Evolutionary conservation across 1,140 invertebrate genomes (phyloP).

Genomic region (Ceratoteleas bidentatus): DNA sequence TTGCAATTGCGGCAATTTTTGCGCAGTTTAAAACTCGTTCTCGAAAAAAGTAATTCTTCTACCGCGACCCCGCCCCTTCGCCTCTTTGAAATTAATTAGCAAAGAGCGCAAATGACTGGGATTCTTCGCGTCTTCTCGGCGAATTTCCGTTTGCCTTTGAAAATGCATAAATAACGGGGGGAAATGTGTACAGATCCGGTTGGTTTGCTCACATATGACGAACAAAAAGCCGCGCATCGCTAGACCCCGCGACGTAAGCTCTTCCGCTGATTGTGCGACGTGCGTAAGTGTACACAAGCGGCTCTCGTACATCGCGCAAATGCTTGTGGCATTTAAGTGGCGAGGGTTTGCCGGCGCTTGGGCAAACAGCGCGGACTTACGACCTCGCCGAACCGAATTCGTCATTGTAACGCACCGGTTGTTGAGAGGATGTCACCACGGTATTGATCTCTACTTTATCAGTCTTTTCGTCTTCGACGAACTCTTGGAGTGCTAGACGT

Average conservation of each 20-base stretch:
- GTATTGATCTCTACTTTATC: too few species aligned
- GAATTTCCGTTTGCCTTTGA: neutral
- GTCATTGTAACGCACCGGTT: slow-evolving; percentile 24
- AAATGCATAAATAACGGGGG: slow-evolving; percentile 5
- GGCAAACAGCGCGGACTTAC: slow-evolving; percentile 27
- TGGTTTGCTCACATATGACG: slow-evolving; percentile 15
- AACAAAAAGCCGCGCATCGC: slow-evolving; percentile 17
- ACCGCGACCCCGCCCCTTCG: too few species aligned
- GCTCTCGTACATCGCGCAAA: slow-evolving; percentile 23
- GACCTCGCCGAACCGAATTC: slow-evolving; percentile 16
- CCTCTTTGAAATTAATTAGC: too few species aligned
- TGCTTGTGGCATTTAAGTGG: slow-evolving; percentile 31
- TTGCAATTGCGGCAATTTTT: too few species aligned
- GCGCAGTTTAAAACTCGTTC: too few species aligned
- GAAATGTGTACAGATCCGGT: slow-evolving; percentile 6
- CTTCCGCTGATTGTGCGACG: slow-evolving; percentile 28
- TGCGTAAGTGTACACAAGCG: slow-evolving; percentile 33
- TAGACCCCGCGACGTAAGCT: slow-evolving; percentile 22
- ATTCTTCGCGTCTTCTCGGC: neutral
- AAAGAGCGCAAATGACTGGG: too few species aligned
- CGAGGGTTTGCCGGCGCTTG: slow-evolving; percentile 18
- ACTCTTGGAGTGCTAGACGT: too few species aligned
- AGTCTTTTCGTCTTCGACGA: too few species aligned
- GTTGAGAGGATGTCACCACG: too few species aligned
- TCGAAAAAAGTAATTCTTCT: too few species aligned